phyloP scores from a whole-genome alignment of 2,888 invertebrate genomes.

The Oscheius onirici region DNA sequence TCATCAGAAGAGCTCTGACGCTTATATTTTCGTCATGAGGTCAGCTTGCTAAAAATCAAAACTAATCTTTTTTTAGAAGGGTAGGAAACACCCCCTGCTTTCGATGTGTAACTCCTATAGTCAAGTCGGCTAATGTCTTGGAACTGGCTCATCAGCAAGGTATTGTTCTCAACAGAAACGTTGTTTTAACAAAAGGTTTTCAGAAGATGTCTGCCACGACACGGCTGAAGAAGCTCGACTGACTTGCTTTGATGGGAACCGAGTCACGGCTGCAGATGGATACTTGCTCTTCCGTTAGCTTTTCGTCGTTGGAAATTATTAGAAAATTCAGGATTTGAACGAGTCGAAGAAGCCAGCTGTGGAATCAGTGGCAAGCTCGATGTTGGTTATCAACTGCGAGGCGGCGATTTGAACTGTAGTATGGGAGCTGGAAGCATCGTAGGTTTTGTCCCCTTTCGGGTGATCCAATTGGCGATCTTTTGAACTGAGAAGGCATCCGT shows the following conservation, averaged over 20 bases:
- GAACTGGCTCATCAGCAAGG: slow-evolving; percentile 62
- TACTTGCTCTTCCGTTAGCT: slow-evolving; percentile 52
- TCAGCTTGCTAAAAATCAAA: slow-evolving; percentile 5
- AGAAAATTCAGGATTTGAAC: slow-evolving; percentile 36
- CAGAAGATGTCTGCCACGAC: slow-evolving; percentile 59
- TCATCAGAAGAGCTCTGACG: slow-evolving; percentile 50
- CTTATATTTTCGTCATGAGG: slow-evolving; percentile 60
- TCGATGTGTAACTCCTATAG: slow-evolving; percentile 58
- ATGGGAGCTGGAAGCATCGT: slow-evolving; percentile 47
- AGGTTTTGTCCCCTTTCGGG: no score
- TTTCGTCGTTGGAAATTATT: background rate
- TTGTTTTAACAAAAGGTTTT: slow-evolving; percentile 6
- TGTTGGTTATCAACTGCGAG: slow-evolving; percentile 50
- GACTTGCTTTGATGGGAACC: slow-evolving; percentile 54
- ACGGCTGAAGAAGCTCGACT: slow-evolving; percentile 49
- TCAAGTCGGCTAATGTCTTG: slow-evolving; percentile 53
- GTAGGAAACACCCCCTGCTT: slow-evolving; percentile 60
- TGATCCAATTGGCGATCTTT: no score
- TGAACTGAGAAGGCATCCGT: no score
- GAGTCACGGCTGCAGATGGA: slow-evolving; percentile 53
- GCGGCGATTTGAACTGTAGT: slow-evolving; percentile 49
- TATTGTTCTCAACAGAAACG: slow-evolving; percentile 10
- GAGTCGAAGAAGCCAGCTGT: slow-evolving; percentile 48
- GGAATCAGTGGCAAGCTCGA: slow-evolving; percentile 55
- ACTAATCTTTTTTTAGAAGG: slow-evolving; percentile 44